These are phyloP conservation scores for Coelopa pilipes DNA, from an alignment of 2,888 invertebrate species.

Conservation along the genomic window DNA sequence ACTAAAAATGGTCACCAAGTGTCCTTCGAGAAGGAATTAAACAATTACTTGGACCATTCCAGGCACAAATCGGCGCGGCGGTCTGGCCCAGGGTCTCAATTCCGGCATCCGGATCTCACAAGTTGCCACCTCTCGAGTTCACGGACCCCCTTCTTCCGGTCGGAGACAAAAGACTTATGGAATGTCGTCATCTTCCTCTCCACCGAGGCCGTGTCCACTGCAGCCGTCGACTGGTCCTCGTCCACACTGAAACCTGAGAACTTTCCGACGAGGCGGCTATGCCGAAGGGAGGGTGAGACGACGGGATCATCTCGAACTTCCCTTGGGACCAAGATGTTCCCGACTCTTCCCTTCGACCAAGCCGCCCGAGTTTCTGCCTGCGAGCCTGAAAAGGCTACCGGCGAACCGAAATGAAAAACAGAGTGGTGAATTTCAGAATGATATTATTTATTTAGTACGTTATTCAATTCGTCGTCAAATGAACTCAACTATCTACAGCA, in stretches of 20 bases:
- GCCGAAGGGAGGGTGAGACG: not conserved
- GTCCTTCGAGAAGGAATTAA: constrained; percentile 32
- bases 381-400: too few species aligned
- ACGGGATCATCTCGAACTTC: not conserved
- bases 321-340: not conserved
- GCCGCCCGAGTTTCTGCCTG: not conserved
- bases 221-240: too few species aligned
- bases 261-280: not conserved
- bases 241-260: not conserved
- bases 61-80: not conserved
- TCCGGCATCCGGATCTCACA: too few species aligned
- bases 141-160: too few species aligned
- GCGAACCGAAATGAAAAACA: not conserved
- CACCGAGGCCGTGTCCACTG: too few species aligned
- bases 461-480: constrained; percentile 24
- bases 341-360: not conserved
- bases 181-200: too few species aligned
- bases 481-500: constrained; percentile 35
- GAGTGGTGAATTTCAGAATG: not conserved
- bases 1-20: constrained; percentile 19
- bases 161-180: too few species aligned
- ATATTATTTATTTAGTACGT: constrained; percentile 31
- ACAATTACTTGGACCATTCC: constrained; percentile 43
- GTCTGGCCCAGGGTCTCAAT: not conserved
- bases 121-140: too few species aligned